phyloP scores from a whole-genome alignment of 2,797 vertebrate species.

The Sparus aurata region DNA sequence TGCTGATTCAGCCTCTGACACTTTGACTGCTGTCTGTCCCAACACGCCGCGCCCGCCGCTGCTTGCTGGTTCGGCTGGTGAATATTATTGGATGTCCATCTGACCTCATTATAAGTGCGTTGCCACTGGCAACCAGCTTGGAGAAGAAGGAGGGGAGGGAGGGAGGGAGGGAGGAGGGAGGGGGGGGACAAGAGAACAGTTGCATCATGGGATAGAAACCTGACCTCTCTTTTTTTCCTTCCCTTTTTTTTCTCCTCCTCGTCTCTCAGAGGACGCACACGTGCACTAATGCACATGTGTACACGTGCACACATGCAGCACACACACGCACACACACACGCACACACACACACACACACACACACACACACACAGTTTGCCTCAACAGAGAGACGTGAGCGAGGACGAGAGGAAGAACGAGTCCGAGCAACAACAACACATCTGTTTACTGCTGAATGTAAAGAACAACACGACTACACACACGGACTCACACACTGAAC shows the following conservation, averaged over 20 bases:
- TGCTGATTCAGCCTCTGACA: conserved; percentile 70
- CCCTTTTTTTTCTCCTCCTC: conserved; percentile 15
- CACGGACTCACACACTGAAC: conserved; percentile 11
- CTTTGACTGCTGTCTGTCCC: conserved; percentile 66
- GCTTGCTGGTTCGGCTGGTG: conserved; percentile 55
- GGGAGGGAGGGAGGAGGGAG: conserved; percentile 1
- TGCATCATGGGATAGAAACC: conserved; percentile 85
- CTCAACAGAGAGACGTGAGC: conserved; percentile 63
- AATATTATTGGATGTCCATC: conserved; percentile 84
- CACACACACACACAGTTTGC: conserved; percentile 17
- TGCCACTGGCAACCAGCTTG: conserved; percentile 73
- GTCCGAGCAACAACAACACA: conserved; percentile 23
- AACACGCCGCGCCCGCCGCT: conserved; percentile 54
- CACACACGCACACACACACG: not conserved
- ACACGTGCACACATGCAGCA: conserved; percentile 12
- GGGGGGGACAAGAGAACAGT: conserved; percentile 26
- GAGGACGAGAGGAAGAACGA: conserved; percentile 15
- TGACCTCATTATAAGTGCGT: conserved; percentile 86
- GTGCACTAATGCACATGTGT: conserved; percentile 49
- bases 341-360: conserved; percentile 44
- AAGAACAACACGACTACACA: conserved; percentile 6
- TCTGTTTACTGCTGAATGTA: conserved; percentile 39
- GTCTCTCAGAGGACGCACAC: conserved; percentile 56
- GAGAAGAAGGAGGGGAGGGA: conserved; percentile 31
- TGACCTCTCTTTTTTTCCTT: conserved; percentile 68